Conservation (phyloP, 2,113 vertebrate species). For the Hydrolagus affinis region DNA sequence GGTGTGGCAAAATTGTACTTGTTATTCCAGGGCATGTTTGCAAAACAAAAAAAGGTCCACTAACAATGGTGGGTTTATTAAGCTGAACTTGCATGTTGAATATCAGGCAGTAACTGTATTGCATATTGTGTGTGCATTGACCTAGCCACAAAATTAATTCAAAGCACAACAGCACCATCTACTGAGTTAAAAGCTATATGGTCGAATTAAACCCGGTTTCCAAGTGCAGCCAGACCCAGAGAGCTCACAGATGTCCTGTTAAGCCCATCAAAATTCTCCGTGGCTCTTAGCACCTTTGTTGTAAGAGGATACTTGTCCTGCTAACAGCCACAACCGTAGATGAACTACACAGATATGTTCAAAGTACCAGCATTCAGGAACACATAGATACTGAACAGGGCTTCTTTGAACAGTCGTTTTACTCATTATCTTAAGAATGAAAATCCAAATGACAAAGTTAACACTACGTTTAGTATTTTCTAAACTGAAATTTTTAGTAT, state of each 20-base stretch:
- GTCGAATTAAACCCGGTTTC: too few species aligned
- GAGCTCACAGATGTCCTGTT: too few species aligned
- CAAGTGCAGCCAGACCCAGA: too few species aligned
- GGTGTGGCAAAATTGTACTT: too few species aligned
- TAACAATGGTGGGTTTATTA: too few species aligned
- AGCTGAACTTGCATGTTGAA: too few species aligned
- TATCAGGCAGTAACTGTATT: too few species aligned
- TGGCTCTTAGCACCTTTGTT: background rate
- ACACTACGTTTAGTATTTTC: background rate
- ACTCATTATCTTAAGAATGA: background rate
- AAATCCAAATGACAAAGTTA: background rate
- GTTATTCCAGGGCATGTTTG: too few species aligned
- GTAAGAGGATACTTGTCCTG: background rate
- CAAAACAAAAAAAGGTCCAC: too few species aligned
- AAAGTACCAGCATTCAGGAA: background rate
- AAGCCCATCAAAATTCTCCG: background rate
- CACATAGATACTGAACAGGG: background rate
- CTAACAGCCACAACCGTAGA: background rate
- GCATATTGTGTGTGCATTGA: background rate
- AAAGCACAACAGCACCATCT: constrained; percentile 3
- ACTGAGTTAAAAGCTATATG: background rate
- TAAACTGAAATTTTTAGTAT: background rate
- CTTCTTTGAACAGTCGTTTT: constrained; percentile 1
- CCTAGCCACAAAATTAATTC: background rate
- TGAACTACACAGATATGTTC: background rate